These are phyloP conservation scores for Cerastis rubricosa DNA, from an alignment of 2,888 invertebrate genomes.

Conservation along the genomic window DNA sequence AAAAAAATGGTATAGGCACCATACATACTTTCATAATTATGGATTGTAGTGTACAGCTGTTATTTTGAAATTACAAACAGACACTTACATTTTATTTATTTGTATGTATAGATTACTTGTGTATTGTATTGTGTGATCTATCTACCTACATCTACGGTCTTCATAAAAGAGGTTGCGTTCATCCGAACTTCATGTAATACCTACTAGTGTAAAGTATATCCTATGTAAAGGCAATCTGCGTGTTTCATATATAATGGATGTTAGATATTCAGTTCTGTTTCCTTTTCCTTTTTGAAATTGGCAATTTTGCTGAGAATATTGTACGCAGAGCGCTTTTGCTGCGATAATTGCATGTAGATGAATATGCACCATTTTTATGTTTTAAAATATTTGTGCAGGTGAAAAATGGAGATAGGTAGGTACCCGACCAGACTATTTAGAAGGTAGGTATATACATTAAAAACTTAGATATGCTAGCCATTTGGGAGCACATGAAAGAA, in stretches of 20 bases:
- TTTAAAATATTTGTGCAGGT: slow-evolving; percentile 19
- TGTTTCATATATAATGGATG: slow-evolving; percentile 49
- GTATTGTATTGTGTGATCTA: neutral
- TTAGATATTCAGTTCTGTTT: slow-evolving; percentile 59
- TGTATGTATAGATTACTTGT: slow-evolving; percentile 28
- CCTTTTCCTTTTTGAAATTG: slow-evolving; percentile 66
- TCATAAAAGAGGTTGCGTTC: slow-evolving; percentile 35
- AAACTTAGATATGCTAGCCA: too few species aligned
- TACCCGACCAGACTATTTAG: neutral
- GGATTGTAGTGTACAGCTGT: neutral
- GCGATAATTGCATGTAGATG: slow-evolving; percentile 46
- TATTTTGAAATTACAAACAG: neutral
- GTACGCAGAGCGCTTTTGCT: slow-evolving; percentile 42
- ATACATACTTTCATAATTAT: neutral
- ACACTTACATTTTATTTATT: neutral
- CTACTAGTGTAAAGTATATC: slow-evolving; percentile 27
- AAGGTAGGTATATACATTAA: too few species aligned
- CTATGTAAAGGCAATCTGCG: slow-evolving; percentile 43
- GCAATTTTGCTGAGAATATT: slow-evolving; percentile 60
- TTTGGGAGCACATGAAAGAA: too few species aligned
- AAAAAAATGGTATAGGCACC: neutral
- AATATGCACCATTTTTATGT: slow-evolving; percentile 45
- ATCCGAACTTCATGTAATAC: slow-evolving; percentile 10
- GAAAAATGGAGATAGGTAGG: slow-evolving; percentile 6
- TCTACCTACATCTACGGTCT: slow-evolving; percentile 10